phyloP scores from a whole-genome alignment of 2,113 vertebrate genomes.

The Dromas ardeola region DNA sequence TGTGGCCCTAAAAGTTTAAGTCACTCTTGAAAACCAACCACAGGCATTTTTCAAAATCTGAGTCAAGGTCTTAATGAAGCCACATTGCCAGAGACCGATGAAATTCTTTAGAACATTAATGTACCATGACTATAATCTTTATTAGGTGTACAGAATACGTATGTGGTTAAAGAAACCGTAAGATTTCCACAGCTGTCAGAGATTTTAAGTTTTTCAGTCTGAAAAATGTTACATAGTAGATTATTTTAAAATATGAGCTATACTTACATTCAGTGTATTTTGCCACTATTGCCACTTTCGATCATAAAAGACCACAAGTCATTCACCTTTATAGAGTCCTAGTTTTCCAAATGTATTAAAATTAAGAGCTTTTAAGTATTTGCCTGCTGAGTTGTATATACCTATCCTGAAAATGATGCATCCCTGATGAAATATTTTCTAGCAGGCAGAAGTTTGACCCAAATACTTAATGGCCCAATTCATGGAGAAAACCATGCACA shows the following conservation, averaged over 20 bases:
- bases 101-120: neutral
- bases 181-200: neutral
- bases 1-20: neutral
- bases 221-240: neutral
- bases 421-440: neutral
- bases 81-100: neutral
- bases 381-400: neutral
- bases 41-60: neutral
- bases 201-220: neutral
- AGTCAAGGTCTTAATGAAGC: neutral
- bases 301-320: neutral
- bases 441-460: neutral
- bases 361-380: neutral
- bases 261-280: neutral
- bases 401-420: neutral
- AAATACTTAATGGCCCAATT: neutral
- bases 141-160: neutral
- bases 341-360: slow-evolving; percentile 1
- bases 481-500: neutral
- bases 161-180: neutral
- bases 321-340: neutral
- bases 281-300: neutral
- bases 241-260: neutral
- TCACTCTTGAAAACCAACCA: neutral
- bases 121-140: neutral